phyloP scores from a whole-genome alignment of 2,888 invertebrate species.

The Callinectes sapidus region DNA sequence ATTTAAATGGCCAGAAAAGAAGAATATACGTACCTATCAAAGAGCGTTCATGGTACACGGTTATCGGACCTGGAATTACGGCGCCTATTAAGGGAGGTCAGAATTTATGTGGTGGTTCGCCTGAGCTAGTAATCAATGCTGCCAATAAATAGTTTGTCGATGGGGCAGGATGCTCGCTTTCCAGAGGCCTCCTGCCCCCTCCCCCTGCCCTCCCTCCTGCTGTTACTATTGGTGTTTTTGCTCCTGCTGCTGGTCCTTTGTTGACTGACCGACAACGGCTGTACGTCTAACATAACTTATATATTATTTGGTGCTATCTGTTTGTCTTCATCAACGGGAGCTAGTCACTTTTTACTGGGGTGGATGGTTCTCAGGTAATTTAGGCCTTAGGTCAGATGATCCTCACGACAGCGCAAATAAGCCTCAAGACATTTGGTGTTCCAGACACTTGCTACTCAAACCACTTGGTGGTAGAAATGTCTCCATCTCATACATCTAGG shows the following conservation, averaged over 20 bases:
- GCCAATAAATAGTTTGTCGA: slow-evolving; percentile 28
- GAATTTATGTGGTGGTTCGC: slow-evolving; percentile 24
- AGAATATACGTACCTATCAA: neutral
- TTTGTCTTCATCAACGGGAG: neutral
- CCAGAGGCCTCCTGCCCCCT: neutral
- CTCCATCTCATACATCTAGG: too few relatives aligned
- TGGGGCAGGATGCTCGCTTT: neutral
- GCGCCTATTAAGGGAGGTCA: slow-evolving; percentile 15
- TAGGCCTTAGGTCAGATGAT: too few relatives aligned
- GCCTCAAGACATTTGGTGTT: too few relatives aligned
- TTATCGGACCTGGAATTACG: slow-evolving; percentile 20
- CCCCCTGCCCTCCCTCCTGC: neutral
- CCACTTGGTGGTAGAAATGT: too few relatives aligned
- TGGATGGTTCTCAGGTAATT: too few relatives aligned
- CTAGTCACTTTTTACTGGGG: too few relatives aligned
- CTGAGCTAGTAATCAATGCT: slow-evolving; percentile 32
- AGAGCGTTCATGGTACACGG: neutral
- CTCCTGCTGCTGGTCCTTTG: neutral
- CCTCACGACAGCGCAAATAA: too few relatives aligned
- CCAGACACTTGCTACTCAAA: too few relatives aligned
- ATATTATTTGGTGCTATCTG: neutral
- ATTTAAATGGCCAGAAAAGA: neutral
- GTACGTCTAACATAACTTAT: neutral
- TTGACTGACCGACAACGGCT: neutral
- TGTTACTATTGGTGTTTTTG: neutral